These are phyloP conservation scores for Dichetophora obliterata DNA, from an alignment of 2,888 invertebrate genomes.

Conservation along the genomic window DNA sequence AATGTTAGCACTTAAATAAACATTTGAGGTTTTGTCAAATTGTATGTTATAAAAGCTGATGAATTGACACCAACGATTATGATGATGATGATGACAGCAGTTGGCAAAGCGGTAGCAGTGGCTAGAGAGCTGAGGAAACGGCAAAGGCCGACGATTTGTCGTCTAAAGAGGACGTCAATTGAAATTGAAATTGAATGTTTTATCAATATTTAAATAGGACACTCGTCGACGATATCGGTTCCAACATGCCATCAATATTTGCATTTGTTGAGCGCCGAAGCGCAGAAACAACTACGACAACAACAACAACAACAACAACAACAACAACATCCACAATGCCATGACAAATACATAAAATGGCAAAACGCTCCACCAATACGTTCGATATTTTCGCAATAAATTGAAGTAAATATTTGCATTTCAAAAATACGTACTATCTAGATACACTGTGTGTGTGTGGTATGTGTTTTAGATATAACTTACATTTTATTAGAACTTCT, in stretches of 20 bases:
- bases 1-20: slow-evolving; percentile 12
- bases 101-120: not conserved
- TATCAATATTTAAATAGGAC: slow-evolving; percentile 44
- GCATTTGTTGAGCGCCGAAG: slow-evolving; percentile 24
- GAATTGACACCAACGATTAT: not conserved
- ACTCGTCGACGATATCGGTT: slow-evolving; percentile 28
- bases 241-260: slow-evolving; percentile 34
- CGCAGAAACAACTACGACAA: slow-evolving; percentile 7
- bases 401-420: slow-evolving; percentile 34
- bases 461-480: not conserved
- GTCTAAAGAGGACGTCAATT: slow-evolving; percentile 31
- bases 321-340: not conserved
- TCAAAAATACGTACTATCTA: slow-evolving; percentile 2
- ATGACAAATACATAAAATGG: slow-evolving; percentile 11
- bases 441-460: not conserved
- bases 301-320: not conserved
- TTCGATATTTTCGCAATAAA: slow-evolving; percentile 10
- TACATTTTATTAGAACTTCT: slow-evolving; percentile 12
- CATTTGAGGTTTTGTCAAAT: slow-evolving; percentile 9
- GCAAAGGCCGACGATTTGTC: not conserved
- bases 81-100: slow-evolving; percentile 8
- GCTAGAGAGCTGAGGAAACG: not conserved
- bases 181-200: slow-evolving; percentile 41
- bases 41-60: slow-evolving; percentile 13
- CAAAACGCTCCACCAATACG: slow-evolving; percentile 14